Evolutionary conservation across 2,888 invertebrate genomes (phyloP).

Genomic region (Hyposoter didymator): DNA sequence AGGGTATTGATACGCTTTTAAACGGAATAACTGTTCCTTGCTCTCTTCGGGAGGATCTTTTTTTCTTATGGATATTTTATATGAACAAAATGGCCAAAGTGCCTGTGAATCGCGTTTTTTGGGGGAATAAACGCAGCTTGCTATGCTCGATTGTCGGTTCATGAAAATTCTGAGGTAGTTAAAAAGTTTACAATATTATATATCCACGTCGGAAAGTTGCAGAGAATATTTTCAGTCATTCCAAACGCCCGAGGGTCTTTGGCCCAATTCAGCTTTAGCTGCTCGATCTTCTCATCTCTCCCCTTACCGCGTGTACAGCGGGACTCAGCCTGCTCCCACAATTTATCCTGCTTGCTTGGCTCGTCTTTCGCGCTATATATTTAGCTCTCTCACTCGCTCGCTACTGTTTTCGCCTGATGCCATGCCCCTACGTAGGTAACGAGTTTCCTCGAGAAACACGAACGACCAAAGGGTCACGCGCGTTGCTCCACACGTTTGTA

Average conservation of each 20-base stretch:
- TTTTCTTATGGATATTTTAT: neutral
- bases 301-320: neutral
- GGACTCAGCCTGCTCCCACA: constrained; percentile 23
- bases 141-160: neutral
- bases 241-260: neutral
- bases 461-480: constrained; percentile 59
- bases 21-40: neutral
- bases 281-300: constrained; percentile 24
- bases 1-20: neutral
- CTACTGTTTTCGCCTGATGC: constrained; percentile 19
- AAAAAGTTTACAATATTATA: neutral
- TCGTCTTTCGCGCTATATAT: constrained; percentile 10
- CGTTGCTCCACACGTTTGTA: constrained; percentile 52
- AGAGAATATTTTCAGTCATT: constrained; percentile 3
- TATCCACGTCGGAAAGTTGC: neutral
- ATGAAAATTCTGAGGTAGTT: constrained; percentile 1
- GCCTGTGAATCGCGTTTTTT: neutral
- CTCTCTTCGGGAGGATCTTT: neutral
- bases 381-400: constrained; percentile 22
- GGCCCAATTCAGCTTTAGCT: constrained; percentile 20
- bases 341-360: constrained; percentile 40
- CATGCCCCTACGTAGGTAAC: constrained; percentile 53
- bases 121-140: neutral
- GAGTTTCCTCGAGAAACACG: constrained; percentile 66
- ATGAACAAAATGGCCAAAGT: neutral